Evolutionary conservation across 1,140 invertebrate genomes (phyloP), one percentile per base, ranked within the genome.

Genomic region (Leptinotarsa defecta): DNA sequence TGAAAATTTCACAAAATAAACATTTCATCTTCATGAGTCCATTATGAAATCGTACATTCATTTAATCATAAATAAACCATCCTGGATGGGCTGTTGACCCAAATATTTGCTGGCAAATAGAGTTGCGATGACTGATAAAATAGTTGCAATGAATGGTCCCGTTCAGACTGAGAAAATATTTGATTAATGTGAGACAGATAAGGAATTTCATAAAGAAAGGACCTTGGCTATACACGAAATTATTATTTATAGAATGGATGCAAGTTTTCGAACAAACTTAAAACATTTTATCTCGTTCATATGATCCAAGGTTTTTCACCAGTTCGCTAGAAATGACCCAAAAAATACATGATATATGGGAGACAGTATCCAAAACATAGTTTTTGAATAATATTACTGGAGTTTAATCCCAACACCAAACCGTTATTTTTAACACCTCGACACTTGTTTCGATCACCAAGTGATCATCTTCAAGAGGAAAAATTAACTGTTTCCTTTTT

Each of bases 41-140:
- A 57, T 57, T 57, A 17, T 19, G 52, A 57, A 57, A 57, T 57
- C 15, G 15, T 17, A 57, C 52, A 57, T 57, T 57, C 52, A 57
- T 57, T 17, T 19, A 5, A 57, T 57, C 52, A 57, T 57, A 57
- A 57, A 57, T 57, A 57, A n/a, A 57, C 15, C 52, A 57, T 57
- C 43, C 19, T 19, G 67, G 43, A 68, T 68, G 43, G 67, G n/a
- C 24, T 68, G 43, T 68, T 68, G 34, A 68, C 67, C 67, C 34
- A 68, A 68, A 68, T 68, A 68, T 68, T 48, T 68, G 43, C 24
- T 68, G 67, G 67, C 67, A 68, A 68, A 43, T 19, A 68, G 67
- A 19, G 19, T 19, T 68, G 24, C 67, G 67, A 68, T 48, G 67
- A 68, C 67, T n/a, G 67, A 68, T 68, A 68, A 68, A 68, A 19